Evolutionary conservation across 2,888 invertebrate species (phyloP), one percentile per base, ranked within the genome.

Genomic region (Frankliniella fusca): DNA sequence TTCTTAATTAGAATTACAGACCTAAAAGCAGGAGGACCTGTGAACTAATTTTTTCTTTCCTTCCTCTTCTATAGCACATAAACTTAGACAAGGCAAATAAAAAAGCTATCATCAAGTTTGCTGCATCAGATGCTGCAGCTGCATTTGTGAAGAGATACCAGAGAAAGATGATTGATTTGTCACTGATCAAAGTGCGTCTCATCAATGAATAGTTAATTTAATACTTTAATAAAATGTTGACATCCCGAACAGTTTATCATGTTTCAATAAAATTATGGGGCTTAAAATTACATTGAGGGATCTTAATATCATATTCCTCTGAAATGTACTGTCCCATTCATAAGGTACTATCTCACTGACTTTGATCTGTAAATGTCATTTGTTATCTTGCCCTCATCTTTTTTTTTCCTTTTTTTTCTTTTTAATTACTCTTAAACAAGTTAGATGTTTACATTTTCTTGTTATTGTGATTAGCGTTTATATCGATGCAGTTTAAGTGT

Each of bases 111-210:
- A 83, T 86, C 18, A 85, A 83, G 80, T 86, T 86, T 81, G 81
- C 84, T 48, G 84, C 83, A 48, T 83, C 84, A 11, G 83, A 84
- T 38, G 83, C 85, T 27, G 86, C 86, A 9, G 82, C 84, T 48
- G 84, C 84, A 65, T 86, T 86, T 83, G 84, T 84, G 61, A 84
- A 84, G 48, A 84, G 85, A 28, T 85, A 85, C 81, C 86, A 86
- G 81, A 83, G 86, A 48, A 86, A 86, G 84, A 86, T 86, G 84
- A 85, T 86, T 49, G 86, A 86, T 82, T 84, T 86, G 11, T 86
- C 86, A 15, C 84, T 86, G 83, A 86, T 86, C 79, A 85, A 82
- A 81, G 85, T 85, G 20, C 83, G 84, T 38, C 82, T 85, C 23
- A 83, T 85, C n/a, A 83, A 82, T 28, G 83, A 38, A 38, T 38